A percentile compares a stretch with the other conserved stretches of the same genome.
phyloP scores from a whole-genome alignment of 2,888 invertebrate genomes.

The Arctia plantaginis region DNA sequence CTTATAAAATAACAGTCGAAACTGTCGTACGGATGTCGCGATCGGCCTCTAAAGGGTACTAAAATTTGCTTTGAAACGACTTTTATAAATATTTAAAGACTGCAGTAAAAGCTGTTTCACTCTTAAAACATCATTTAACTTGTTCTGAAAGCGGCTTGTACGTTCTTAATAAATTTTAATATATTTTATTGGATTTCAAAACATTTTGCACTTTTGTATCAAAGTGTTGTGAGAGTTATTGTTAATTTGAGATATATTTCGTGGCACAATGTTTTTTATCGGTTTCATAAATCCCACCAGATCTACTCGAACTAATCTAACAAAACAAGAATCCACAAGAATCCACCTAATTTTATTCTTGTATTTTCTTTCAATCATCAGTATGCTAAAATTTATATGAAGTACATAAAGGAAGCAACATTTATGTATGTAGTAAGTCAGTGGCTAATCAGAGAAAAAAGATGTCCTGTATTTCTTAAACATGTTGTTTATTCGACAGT shows the following conservation, averaged over 20 bases:
- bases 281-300: no score
- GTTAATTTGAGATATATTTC: neutral
- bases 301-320: neutral
- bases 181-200: slow-evolving; percentile 1
- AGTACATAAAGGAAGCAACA: no score
- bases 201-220: no score
- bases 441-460: no score
- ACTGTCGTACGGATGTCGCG: slow-evolving; percentile 29
- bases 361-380: no score
- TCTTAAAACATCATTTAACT: slow-evolving; percentile 19
- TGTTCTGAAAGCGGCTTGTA: neutral
- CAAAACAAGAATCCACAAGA: neutral
- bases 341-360: no score
- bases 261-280: no score
- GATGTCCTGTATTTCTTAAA: no score
- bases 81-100: slow-evolving; percentile 49
- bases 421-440: no score
- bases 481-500: no score
- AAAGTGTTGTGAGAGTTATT: neutral
- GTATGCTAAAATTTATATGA: no score
- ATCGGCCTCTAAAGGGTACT: slow-evolving; percentile 43
- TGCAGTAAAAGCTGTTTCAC: slow-evolving; percentile 29
- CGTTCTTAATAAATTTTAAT: neutral
- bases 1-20: slow-evolving; percentile 32
- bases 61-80: slow-evolving; percentile 39